Evolutionary conservation across 2,888 invertebrate genomes (phyloP).

Genomic region (Cephalotes varians): DNA sequence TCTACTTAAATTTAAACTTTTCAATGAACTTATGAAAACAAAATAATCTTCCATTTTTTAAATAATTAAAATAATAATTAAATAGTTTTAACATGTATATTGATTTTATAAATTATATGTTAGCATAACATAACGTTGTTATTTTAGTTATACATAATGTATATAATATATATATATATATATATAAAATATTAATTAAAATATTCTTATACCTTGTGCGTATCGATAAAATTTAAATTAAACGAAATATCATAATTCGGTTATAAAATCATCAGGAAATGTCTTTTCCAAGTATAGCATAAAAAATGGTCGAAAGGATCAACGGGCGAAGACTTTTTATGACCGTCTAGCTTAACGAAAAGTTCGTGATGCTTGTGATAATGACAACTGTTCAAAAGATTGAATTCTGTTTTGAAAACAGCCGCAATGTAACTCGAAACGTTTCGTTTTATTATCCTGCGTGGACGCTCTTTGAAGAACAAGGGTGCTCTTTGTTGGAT

Average conservation of each 20-base stretch:
- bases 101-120: background rate
- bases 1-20: conserved; percentile 13
- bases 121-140: background rate
- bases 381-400: conserved; percentile 66
- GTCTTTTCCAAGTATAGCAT: background rate
- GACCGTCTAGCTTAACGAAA: conserved; percentile 45
- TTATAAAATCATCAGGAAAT: conserved; percentile 4
- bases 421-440: conserved; percentile 74
- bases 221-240: conserved; percentile 9
- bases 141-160: background rate
- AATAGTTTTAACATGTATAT: background rate
- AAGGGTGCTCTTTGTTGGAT: conserved; percentile 68
- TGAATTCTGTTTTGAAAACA: conserved; percentile 80
- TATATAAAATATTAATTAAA: conserved; percentile 4
- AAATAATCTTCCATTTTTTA: background rate
- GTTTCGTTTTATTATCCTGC: conserved; percentile 63
- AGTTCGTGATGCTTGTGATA: conserved; percentile 60
- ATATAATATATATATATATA: background rate
- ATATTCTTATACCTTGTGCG: background rate
- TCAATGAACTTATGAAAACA: background rate
- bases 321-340: conserved; percentile 60
- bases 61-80: background rate
- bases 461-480: conserved; percentile 66
- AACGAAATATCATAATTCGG: background rate
- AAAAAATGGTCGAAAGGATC: conserved; percentile 41